phyloP scores from a whole-genome alignment of 2,113 vertebrate species.

The Anguilla rostrata region DNA sequence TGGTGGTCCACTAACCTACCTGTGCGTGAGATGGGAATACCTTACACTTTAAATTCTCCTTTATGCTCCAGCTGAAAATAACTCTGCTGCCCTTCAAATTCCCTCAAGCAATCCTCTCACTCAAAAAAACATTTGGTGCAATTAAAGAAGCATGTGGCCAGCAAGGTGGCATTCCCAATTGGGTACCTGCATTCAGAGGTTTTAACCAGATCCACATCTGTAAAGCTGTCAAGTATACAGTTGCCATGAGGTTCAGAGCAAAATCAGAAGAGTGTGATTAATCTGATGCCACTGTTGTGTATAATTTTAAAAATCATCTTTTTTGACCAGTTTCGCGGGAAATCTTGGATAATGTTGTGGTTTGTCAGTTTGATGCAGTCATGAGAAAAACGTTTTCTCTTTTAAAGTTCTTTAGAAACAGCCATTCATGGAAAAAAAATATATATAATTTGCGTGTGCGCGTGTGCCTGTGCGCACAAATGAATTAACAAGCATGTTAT shows the following conservation, averaged over 20 bases:
- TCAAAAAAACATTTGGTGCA: not conserved
- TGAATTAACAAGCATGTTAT: not conserved
- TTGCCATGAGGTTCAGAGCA: not conserved
- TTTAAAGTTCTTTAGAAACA: not conserved
- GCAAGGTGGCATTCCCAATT: constrained; percentile 5
- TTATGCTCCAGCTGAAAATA: not conserved
- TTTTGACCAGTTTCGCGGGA: constrained; percentile 22
- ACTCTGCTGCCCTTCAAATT: not conserved
- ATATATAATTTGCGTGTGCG: not conserved
- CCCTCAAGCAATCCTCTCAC: not conserved
- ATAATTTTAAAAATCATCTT: constrained; percentile 2
- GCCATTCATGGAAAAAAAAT: not conserved
- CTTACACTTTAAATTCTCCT: not conserved
- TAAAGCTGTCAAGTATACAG: constrained; percentile 26
- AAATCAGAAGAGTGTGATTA: constrained; percentile 19
- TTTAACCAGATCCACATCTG: constrained; percentile 14
- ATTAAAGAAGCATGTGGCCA: not conserved
- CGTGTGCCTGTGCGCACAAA: not conserved
- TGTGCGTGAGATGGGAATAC: not conserved
- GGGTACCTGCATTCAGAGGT: constrained; percentile 22
- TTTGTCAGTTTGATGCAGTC: constrained; percentile 74
- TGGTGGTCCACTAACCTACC: not conserved
- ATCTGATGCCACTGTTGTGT: constrained; percentile 43
- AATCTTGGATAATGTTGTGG: constrained; percentile 55
- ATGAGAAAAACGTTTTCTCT: constrained; percentile 9